Conservation (phyloP, 92 coral and sea anemone genomes). For the Parazoanthus darwini region DNA sequence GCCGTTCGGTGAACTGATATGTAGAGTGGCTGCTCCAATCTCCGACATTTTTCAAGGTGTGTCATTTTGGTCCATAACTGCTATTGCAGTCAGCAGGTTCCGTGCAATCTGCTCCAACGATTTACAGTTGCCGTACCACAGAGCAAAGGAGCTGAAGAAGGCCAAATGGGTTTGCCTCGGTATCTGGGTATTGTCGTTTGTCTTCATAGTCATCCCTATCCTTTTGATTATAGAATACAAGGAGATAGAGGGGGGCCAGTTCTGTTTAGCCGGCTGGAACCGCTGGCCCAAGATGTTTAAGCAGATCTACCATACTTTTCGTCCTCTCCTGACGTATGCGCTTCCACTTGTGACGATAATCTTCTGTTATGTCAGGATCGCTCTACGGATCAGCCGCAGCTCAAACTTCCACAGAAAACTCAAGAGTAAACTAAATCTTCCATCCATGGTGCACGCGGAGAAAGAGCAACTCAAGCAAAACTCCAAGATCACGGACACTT, state of each 20-base stretch:
- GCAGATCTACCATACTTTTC: neutral
- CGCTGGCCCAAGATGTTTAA: neutral
- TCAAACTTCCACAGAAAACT: slow-evolving; percentile 18
- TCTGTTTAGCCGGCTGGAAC: neutral
- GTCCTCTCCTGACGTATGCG: slow-evolving; percentile 23
- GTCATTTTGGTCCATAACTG: slow-evolving; percentile 56
- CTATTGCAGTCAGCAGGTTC: slow-evolving; percentile 49
- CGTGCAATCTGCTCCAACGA: slow-evolving; percentile 39
- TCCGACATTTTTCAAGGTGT: slow-evolving; percentile 59
- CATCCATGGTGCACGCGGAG: slow-evolving; percentile 2
- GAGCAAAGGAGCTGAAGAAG: slow-evolving; percentile 29
- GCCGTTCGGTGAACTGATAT: slow-evolving; percentile 53
- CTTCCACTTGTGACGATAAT: slow-evolving; percentile 21
- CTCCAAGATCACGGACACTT: slow-evolving; percentile 24
- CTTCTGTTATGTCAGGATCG: slow-evolving; percentile 21
- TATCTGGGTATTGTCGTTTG: slow-evolving; percentile 19
- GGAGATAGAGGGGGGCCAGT: neutral
- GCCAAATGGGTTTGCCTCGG: slow-evolving; percentile 20
- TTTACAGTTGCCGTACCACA: slow-evolving; percentile 15
- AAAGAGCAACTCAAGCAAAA: slow-evolving; percentile 13
- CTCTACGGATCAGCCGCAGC: slow-evolving; percentile 23
- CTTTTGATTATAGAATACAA: neutral
- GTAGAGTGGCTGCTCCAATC: slow-evolving; percentile 44
- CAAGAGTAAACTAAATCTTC: neutral
- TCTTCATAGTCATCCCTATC: slow-evolving; percentile 15